Evolutionary conservation across 2,888 invertebrate species (phyloP).

Genomic region (Philonicus albiceps): DNA sequence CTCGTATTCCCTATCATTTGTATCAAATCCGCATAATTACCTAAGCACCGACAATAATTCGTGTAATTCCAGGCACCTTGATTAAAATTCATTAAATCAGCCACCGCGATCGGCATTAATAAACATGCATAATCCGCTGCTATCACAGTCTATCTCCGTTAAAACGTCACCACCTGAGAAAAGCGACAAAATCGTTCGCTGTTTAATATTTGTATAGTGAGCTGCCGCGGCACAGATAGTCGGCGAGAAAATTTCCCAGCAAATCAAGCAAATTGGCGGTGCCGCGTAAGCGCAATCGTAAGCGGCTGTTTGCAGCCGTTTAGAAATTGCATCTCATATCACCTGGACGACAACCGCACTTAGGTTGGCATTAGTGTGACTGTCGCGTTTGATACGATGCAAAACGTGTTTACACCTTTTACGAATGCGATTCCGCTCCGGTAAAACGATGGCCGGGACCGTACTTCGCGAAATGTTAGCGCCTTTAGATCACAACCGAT

Average conservation of each 20-base stretch:
- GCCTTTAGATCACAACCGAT: neutral
- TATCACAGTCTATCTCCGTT: constrained; percentile 4
- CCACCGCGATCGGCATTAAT: constrained; percentile 23
- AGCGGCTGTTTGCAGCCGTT: neutral
- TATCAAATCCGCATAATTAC: constrained; percentile 29
- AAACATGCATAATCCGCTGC: constrained; percentile 18
- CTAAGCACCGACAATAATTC: constrained; percentile 1
- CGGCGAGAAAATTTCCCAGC: constrained; percentile 20
- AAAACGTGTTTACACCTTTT: constrained; percentile 33
- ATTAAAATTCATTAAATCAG: constrained; percentile 36
- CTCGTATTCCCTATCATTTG: neutral
- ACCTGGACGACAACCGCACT: constrained; percentile 5
- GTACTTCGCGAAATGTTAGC: neutral
- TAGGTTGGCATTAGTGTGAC: neutral
- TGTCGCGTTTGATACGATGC: constrained; percentile 9
- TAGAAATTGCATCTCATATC: constrained; percentile 24
- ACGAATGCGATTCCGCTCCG: neutral
- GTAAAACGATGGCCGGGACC: neutral
- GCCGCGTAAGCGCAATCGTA: neutral
- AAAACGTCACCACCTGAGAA: constrained; percentile 14
- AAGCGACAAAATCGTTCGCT: neutral
- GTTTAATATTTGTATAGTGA: neutral
- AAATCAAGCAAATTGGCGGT: constrained; percentile 30
- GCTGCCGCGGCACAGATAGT: neutral
- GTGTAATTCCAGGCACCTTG: constrained; percentile 28